A percentile compares a stretch with the other conserved stretches of the same genome.
phyloP scores from a whole-genome alignment of 2,113 vertebrate species.

The Podocnemis expansa region DNA sequence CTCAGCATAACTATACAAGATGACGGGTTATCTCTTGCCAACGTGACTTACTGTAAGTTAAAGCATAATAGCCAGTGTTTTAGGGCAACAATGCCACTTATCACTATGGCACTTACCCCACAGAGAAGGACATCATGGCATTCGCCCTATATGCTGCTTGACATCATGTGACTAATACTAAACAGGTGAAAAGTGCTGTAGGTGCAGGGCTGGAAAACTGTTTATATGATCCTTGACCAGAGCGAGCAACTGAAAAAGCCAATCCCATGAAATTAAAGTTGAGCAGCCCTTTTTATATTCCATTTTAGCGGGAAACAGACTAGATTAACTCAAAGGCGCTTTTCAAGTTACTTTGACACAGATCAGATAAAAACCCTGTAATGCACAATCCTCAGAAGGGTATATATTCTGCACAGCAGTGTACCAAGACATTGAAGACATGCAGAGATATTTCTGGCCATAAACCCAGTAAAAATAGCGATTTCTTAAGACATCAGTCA shows the following conservation, averaged over 20 bases:
- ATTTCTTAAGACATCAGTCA: not conserved
- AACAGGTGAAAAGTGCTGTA: not conserved
- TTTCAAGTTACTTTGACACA: not conserved
- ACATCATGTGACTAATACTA: not conserved
- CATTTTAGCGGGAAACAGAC: not conserved
- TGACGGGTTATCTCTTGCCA: not conserved
- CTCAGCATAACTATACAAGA: not conserved
- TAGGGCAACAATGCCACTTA: not conserved
- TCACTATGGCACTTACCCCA: not conserved
- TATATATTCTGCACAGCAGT: not conserved
- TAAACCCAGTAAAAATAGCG: not conserved
- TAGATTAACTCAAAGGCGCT: not conserved
- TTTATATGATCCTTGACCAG: not conserved
- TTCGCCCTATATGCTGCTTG: not conserved
- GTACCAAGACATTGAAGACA: not conserved
- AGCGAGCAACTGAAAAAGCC: not conserved
- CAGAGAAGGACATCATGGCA: not conserved
- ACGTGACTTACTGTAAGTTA: not conserved
- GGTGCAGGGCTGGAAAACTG: not conserved
- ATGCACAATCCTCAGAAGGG: not conserved
- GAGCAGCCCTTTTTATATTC: not conserved
- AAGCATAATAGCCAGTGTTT: not conserved
- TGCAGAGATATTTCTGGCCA: not conserved
- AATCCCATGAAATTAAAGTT: not conserved
- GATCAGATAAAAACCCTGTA: not conserved